phyloP scores from a whole-genome alignment of 2,113 vertebrate species.

The Dendrocopos noguchii region DNA sequence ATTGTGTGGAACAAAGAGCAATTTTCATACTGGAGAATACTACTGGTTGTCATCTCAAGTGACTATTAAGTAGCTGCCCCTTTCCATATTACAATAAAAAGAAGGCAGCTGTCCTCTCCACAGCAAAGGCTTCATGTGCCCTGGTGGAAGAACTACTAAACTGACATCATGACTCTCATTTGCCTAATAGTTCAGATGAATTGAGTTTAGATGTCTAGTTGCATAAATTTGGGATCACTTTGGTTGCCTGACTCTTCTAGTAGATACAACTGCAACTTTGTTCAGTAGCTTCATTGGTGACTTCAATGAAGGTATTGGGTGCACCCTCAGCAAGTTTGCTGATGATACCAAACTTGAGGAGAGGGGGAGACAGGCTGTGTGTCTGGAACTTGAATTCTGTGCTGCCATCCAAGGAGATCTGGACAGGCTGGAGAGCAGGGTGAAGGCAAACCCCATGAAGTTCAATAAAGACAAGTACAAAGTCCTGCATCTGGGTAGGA shows the following conservation, averaged over 20 bases:
- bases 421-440: too few species aligned
- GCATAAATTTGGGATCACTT: background rate
- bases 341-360: too few species aligned
- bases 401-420: too few species aligned
- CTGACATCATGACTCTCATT: background rate
- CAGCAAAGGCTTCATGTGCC: background rate
- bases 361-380: too few species aligned
- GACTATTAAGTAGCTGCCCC: background rate
- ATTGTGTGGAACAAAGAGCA: background rate
- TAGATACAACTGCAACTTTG: background rate
- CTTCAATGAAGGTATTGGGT: too few species aligned
- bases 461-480: too few species aligned
- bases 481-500: too few species aligned
- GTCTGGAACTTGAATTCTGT: too few species aligned
- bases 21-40: background rate
- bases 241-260: background rate
- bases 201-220: background rate
- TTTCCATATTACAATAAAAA: background rate
- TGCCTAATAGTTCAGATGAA: background rate
- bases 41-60: accelerated
- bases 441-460: too few species aligned
- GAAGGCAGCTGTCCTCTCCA: background rate
- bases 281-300: too few species aligned
- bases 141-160: background rate
- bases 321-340: too few species aligned